Percentiles rank a stretch among this genome's conserved stretches.
Conservation (phyloP, 2,113 vertebrate genomes). For the Columba livia region DNA sequence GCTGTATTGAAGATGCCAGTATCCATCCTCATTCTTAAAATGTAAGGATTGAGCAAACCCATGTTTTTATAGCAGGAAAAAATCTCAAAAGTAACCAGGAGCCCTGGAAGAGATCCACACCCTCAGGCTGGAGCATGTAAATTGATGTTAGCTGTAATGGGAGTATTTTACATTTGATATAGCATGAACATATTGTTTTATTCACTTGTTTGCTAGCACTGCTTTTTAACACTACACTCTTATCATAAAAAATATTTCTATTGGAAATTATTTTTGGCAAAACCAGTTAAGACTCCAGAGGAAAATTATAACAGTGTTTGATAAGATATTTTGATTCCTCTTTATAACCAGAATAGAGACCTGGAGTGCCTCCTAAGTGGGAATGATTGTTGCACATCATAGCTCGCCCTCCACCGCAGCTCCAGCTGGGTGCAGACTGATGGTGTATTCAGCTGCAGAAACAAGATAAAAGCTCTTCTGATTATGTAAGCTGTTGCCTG, state of each 20-base stretch:
- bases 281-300: background rate
- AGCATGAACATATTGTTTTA: background rate
- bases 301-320: background rate
- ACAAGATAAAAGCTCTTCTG: background rate
- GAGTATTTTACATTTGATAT: background rate
- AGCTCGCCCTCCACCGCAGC: background rate
- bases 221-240: background rate
- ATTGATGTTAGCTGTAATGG: background rate
- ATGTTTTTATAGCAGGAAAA: background rate
- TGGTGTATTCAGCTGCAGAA: background rate
- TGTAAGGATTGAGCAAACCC: background rate
- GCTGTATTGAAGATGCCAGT: background rate
- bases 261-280: constrained; percentile 1
- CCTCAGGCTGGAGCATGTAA: background rate
- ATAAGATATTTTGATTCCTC: constrained; percentile 11
- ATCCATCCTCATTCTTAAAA: background rate
- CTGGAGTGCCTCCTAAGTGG: background rate
- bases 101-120: background rate
- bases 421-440: background rate
- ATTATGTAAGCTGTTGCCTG: background rate
- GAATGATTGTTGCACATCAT: background rate
- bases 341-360: background rate
- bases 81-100: background rate
- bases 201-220: background rate
- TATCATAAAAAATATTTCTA: background rate